Evolutionary conservation across 2,888 invertebrate species (phyloP).

Genomic region (Diachrysia chrysitis): DNA sequence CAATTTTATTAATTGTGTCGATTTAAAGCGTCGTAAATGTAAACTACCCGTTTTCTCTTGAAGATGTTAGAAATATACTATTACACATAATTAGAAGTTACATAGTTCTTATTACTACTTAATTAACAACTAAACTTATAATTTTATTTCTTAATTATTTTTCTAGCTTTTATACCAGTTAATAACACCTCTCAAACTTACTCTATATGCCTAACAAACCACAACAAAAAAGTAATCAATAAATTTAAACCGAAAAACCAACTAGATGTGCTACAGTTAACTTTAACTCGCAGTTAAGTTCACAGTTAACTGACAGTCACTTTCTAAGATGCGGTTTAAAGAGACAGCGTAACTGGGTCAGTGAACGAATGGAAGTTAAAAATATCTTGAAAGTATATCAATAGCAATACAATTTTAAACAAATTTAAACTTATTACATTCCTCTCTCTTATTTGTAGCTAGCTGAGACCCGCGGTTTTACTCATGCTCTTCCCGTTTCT

Average conservation of each 20-base stretch:
- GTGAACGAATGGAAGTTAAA: background rate
- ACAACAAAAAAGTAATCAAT: background rate
- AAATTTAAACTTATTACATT: background rate
- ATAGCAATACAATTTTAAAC: background rate
- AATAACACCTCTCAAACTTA: background rate
- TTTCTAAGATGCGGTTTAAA: conserved; percentile 1
- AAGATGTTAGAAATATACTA: no score
- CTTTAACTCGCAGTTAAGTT: background rate
- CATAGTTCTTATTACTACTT: no score
- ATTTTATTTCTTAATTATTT: background rate
- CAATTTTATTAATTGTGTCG: no score
- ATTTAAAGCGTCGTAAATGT: no score
- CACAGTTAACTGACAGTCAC: background rate
- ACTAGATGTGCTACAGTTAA: background rate
- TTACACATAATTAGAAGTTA: no score
- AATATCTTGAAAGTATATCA: background rate
- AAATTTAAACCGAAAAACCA: background rate
- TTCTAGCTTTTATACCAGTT: background rate
- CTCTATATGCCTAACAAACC: background rate
- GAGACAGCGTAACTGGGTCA: background rate
- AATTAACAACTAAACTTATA: background rate
- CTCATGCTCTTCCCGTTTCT: no score
- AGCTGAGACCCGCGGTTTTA: no score
- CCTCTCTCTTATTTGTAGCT: background rate
- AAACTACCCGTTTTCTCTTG: no score